Base-by-base conservation (phyloP, 2,113 vertebrate species). In the Anoura caudifer region DNA sequence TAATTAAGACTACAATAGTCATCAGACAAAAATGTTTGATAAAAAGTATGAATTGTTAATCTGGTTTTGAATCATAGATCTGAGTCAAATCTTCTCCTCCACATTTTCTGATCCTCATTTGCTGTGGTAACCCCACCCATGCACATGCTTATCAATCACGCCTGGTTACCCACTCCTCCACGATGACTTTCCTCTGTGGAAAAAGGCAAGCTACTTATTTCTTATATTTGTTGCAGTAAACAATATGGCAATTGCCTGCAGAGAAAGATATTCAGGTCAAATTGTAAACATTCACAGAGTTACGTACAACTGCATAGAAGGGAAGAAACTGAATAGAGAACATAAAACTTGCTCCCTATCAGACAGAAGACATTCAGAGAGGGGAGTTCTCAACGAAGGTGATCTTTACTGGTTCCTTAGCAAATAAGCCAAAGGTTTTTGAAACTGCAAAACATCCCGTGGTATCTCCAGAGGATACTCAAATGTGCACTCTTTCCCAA, bases 1-100 rank as follows among this genome's bases (percentile, higher is more conserved):
- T 96, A 97, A 81, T 91, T 94, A 87, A 54, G 77, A 94, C 79
- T 63, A 86, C 90, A 92, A 93, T 0, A 85, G 73, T 88, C 69
- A 94, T 91, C 38, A 92, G 38, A 87, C 20, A 92, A 77, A 95
- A 91, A 86, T 16, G 15, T 17, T 12, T 79, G 54, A 72, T 96
- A 65, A 83, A 13, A 96, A 85, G 17, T 17, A 20, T 15, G 56
- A 77, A 16, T 7, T 92, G 59, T 26, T 88, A 79, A 90, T 67
- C 36, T 7, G 38, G 43, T 38, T 87, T 73, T 89, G 77, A 97
- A 84, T 96, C 92, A 90, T 15, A 63, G n/a, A 20, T 72, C 67
- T 94, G 67, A 96, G n/a, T 92, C 72, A 52, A 41, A 80, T 50
- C 33, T 56, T 72, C 65, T 67, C n/a, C 28, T 63, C 9, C 45